Evolutionary conservation across 2,888 invertebrate genomes (phyloP).

Genomic region (Drosophila greeni): DNA sequence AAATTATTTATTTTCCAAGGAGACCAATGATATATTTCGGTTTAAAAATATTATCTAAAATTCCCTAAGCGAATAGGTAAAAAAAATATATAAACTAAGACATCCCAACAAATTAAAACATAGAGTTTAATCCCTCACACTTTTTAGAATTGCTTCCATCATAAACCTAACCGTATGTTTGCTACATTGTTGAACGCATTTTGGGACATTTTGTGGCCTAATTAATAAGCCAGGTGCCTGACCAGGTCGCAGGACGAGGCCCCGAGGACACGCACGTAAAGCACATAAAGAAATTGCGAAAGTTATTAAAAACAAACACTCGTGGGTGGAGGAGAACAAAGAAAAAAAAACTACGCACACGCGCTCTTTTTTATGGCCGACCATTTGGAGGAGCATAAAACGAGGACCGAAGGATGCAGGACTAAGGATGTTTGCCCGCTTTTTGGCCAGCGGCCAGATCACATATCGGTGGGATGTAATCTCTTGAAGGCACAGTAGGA

Average conservation of each 20-base stretch:
- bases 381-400: conserved; percentile 30
- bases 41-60: neutral
- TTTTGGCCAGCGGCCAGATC: conserved; percentile 54
- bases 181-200: conserved; percentile 25
- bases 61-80: neutral
- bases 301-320: conserved; percentile 60
- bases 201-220: conserved; percentile 49
- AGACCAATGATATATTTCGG: neutral
- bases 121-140: neutral
- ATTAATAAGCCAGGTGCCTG: conserved; percentile 62
- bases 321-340: neutral
- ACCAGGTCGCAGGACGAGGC: conserved; percentile 21
- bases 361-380: conserved; percentile 38
- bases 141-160: conserved; percentile 7
- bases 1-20: neutral
- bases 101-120: neutral
- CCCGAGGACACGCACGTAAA: conserved; percentile 50
- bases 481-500: conserved; percentile 28
- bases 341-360: conserved; percentile 40
- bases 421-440: conserved; percentile 17
- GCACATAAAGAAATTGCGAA: conserved; percentile 61
- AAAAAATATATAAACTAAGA: neutral
- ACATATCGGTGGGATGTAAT: conserved; percentile 58
- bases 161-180: conserved; percentile 8
- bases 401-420: conserved; percentile 16